These are phyloP conservation scores for Falco peregrinus DNA, from an alignment of 2,797 vertebrate genomes.

Conservation along the genomic window DNA sequence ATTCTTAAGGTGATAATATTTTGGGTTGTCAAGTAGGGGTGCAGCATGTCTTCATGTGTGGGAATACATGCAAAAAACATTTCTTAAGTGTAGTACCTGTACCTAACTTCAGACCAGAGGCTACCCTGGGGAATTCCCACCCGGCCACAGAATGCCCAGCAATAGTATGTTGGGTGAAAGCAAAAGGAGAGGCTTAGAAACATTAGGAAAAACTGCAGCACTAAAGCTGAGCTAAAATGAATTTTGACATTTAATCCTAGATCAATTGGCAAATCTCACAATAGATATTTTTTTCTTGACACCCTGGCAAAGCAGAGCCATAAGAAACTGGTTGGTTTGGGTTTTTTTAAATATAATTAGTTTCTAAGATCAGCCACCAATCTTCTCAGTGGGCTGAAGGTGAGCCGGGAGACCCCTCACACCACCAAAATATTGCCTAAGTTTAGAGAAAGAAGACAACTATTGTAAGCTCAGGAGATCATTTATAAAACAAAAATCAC, in stretches of 20 bases:
- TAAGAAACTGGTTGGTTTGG: not conserved
- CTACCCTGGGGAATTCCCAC: not conserved
- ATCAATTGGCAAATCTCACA: slow-evolving; percentile 25
- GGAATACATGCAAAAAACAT: not conserved
- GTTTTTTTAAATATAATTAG: not conserved
- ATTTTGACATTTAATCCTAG: slow-evolving; percentile 58
- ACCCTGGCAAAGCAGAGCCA: not conserved
- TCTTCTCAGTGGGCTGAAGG: not conserved
- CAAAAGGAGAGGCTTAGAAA: not conserved
- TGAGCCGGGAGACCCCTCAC: not conserved
- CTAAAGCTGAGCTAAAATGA: slow-evolving; percentile 12
- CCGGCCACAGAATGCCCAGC: not conserved
- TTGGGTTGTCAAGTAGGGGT: not conserved
- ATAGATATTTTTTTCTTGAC: not conserved
- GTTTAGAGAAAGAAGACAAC: not conserved
- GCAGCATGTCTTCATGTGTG: not conserved
- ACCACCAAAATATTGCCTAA: not conserved
- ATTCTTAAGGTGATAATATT: not conserved
- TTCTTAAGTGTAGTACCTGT: not conserved
- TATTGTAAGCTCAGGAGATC: not conserved
- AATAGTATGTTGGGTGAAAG: not conserved
- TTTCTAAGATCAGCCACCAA: not conserved
- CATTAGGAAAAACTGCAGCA: not conserved
- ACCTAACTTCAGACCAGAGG: not conserved
- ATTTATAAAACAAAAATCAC: slow-evolving; percentile 40